A percentile compares a stretch with the other conserved stretches of the same genome.
Evolutionary conservation across 2,797 vertebrate genomes (phyloP).

Genomic region (Galagoides demidoff): DNA sequence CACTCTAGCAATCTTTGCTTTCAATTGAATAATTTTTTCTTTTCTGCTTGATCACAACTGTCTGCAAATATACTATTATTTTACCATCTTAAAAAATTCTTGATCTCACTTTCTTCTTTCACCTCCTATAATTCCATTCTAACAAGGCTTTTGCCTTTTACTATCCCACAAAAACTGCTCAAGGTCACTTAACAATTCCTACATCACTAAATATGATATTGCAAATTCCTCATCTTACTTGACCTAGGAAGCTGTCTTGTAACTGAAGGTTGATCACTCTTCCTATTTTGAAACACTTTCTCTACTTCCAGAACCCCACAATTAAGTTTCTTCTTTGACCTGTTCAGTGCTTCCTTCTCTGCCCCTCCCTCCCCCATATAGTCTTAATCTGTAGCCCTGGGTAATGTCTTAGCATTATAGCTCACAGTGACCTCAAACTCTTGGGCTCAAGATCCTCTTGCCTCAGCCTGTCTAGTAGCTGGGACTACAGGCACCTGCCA

Average conservation of each 20-base stretch:
- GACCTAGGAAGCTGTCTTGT: not conserved
- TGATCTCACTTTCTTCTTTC: not conserved
- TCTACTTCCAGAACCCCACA: not conserved
- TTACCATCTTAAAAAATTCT: conserved; percentile 11
- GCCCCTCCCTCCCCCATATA: too few relatives aligned
- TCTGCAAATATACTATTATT: not conserved
- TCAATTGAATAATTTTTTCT: not conserved
- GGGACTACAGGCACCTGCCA: too few relatives aligned
- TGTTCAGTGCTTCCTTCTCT: not conserved
- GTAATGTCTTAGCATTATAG: too few relatives aligned
- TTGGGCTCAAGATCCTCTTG: too few relatives aligned
- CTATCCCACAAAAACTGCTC: not conserved
- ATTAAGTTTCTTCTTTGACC: not conserved
- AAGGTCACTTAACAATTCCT: not conserved
- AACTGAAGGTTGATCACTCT: not conserved
- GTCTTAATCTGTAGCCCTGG: too few relatives aligned
- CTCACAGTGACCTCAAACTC: too few relatives aligned
- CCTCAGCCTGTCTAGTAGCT: too few relatives aligned
- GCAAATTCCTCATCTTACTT: not conserved
- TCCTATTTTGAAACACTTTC: not conserved
- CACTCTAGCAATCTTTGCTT: not conserved
- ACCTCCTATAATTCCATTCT: not conserved
- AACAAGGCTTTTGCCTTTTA: not conserved
- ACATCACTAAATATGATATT: not conserved
- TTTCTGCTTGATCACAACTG: not conserved